phyloP scores from a whole-genome alignment of 2,797 vertebrate genomes.

The Spheniscus humboldti region DNA sequence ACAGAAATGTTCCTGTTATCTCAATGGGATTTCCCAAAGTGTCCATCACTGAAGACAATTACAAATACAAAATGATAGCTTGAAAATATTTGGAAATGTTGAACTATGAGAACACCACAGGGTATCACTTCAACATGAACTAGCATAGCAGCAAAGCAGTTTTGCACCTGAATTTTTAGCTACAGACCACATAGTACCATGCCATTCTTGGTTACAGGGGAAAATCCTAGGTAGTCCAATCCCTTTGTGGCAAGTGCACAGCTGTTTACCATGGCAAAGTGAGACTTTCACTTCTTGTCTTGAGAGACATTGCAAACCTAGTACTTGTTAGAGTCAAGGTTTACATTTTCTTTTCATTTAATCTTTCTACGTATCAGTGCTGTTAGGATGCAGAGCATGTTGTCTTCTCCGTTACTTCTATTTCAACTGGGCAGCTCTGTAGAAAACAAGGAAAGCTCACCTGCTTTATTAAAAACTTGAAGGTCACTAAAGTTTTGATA shows the following conservation, averaged over 20 bases:
- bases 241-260: not conserved
- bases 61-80: not conserved
- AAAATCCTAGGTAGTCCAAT: not conserved
- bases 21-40: not conserved
- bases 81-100: not conserved
- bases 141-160: not conserved
- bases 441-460: not conserved
- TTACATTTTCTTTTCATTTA: not conserved
- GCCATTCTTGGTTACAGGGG: not conserved
- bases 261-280: not conserved
- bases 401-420: not conserved
- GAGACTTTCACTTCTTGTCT: not conserved
- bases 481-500: not conserved
- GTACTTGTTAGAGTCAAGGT: not conserved
- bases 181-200: not conserved
- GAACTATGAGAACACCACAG: not conserved
- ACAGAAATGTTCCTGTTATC: not conserved
- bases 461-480: not conserved
- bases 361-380: not conserved
- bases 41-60: not conserved
- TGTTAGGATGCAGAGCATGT: not conserved
- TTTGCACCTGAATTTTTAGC: not conserved
- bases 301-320: not conserved
- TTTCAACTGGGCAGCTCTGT: not conserved
- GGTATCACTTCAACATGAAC: not conserved